These are phyloP conservation scores for Limnephilus rhombicus DNA, from an alignment of 2,888 invertebrate species.

Conservation along the genomic window DNA sequence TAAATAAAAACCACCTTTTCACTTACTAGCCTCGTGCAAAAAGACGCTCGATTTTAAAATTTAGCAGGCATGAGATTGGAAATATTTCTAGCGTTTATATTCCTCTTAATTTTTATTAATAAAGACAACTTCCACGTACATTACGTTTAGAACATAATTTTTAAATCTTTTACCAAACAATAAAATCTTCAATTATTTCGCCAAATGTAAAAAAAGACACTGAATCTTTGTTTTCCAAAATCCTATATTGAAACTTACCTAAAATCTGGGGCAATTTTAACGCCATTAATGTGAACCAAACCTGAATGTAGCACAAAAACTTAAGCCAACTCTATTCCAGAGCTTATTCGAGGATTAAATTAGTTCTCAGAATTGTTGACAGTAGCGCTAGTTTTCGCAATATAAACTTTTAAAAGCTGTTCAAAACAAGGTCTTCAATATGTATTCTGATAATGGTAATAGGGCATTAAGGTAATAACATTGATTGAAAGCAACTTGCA, in stretches of 20 bases:
- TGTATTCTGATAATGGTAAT: neutral
- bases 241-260: neutral
- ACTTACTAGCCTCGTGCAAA: no score
- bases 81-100: no score
- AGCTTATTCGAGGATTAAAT: neutral
- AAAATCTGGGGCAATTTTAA: neutral
- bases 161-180: neutral
- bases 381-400: neutral
- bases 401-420: neutral
- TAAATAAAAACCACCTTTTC: no score
- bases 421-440: neutral
- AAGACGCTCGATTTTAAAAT: no score
- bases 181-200: neutral
- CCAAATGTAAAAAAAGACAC: neutral
- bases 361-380: neutral
- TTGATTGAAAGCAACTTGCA: neutral
- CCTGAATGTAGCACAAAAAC: neutral
- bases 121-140: no score
- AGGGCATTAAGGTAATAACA: neutral
- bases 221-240: neutral
- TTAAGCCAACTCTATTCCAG: neutral
- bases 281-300: neutral
- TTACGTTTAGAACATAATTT: neutral
- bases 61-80: no score
- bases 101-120: no score